Evolutionary conservation across 2,113 vertebrate species (phyloP), one percentile per base, ranked within the genome.

Genomic region (Oryzias celebensis): DNA sequence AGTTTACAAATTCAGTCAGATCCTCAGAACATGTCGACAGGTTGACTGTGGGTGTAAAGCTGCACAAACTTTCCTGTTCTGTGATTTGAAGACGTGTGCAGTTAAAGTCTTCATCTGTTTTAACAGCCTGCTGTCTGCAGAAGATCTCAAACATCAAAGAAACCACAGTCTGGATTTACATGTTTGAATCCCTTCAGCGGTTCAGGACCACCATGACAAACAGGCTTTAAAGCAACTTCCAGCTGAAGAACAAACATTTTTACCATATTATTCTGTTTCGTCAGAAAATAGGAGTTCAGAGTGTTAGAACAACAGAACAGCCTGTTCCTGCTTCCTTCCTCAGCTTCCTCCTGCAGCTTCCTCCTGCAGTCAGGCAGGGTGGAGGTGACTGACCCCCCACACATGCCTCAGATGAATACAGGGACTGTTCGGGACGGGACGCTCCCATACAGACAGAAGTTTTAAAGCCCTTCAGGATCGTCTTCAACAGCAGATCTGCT

Each of bases 271-370:
- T 43, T 28, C 26, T 28, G 28, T 53, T 51, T 23, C 43, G 26
- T 28, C 16, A 46, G 47, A 4, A 15, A 18, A 52, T 24, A 0
- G n/a, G 18, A 57, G 52, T 13, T 50, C 58, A 20, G 20, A 20
- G 20, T 20, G 20, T 56, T 10, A 71, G 52, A 75, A 45, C 23
- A 71, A 58, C 20, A 63, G 68, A 43, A 52, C 71, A 77, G 70
- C 24, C 71, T 71, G 49, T 73, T 82, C 70, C 74, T 77, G 71
- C 62, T 84, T 75, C 78, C 81, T 79, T 77, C 71, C 71, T 53
- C 68, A 48, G 47, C 58, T 77, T 78, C 73, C 77, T 79, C 6
- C 1, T 48, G 31, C 68, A 17, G 41, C 50, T 48, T 4, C 4
- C 4, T 20, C 20, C 20, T 20, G 20, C 20, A 20, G 4, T n/a